Percentiles rank a stretch among this genome's conserved stretches.
These are phyloP conservation scores for Plodia interpunctella DNA, from an alignment of 1,140 invertebrate genomes.

Conservation along the genomic window DNA sequence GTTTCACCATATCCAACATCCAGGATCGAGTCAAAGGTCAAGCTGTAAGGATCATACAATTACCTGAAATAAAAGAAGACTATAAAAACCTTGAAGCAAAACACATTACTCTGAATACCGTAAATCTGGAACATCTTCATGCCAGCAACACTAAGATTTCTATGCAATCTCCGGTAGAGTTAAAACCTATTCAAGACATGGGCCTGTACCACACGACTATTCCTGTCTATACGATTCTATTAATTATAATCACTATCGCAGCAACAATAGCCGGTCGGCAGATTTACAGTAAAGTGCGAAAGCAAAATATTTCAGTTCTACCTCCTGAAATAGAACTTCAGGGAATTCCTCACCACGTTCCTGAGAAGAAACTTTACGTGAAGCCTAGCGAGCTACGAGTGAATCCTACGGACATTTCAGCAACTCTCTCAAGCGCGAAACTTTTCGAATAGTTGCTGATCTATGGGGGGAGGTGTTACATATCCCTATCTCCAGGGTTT, in stretches of 20 bases:
- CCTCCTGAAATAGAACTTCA: too few species aligned
- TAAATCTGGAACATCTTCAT: slow-evolving; percentile 19
- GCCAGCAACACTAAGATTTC: slow-evolving; percentile 16
- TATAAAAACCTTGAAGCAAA: neutral
- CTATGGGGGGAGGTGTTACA: slow-evolving; percentile 27
- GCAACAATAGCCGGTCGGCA: too few species aligned
- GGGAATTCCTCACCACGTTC: too few species aligned
- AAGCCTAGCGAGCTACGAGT: slow-evolving; percentile 8
- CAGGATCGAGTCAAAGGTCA: slow-evolving; percentile 22
- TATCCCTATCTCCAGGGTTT: neutral
- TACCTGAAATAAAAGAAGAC: neutral
- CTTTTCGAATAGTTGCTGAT: slow-evolving; percentile 11
- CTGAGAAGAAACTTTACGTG: too few species aligned
- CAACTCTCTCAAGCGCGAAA: slow-evolving; percentile 9
- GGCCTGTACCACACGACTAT: too few species aligned
- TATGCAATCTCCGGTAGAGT: slow-evolving; percentile 9
- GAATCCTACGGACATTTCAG: slow-evolving; percentile 8
- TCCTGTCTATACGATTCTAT: too few species aligned
- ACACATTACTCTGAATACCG: slow-evolving; percentile 10
- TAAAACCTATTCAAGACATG: neutral
- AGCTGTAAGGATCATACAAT: slow-evolving; percentile 17
- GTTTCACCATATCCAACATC: slow-evolving; percentile 20
- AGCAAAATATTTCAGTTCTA: too few species aligned
- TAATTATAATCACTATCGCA: too few species aligned
- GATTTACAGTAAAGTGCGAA: too few species aligned